Base-by-base conservation (phyloP, 2,113 vertebrate genomes). In the Coptodon rendalli region DNA sequence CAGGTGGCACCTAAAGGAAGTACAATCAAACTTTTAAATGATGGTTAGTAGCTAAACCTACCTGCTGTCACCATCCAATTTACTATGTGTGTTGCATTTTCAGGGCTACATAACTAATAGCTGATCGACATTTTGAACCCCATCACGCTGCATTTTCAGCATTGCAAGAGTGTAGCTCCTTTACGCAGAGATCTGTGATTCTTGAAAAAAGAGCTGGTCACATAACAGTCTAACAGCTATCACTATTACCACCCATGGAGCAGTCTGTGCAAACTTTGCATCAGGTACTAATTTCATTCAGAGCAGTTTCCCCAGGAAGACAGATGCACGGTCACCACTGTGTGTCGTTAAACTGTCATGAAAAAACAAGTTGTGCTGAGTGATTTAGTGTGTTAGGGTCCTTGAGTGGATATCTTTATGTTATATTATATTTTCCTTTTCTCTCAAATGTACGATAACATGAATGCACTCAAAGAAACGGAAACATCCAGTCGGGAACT, bases 331-430 rank as follows among this genome's bases (percentile, higher is more conserved):
- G 59, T 79, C 85, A 79, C 80, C 83, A 5, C 52, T 5, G 24
- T 9, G 7, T 56, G 61, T 56, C 31, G 7, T 88, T 86, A 90
- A 89, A 14, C 53, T 90, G 87, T 87, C 86, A 54, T 24, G 84
- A 85, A 93, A 90, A 91, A 87, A 80, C 29, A 16, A 71, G n/a
- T 34, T 29, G 40, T 53, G 16, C 45, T 2, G 52, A 48, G 54
- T 61, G 63, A 86, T 86, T 82, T 87, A 78, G 14, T 73, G 81
- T 22, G 43, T 83, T 56, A 29, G 34, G 5, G 43, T 24, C 59
- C 53, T 80, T 11, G 38, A 66, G 52, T 24, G 50, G 81, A 56
- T 45, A 52, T 78, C 27, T 31, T 78, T 34, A n/a, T 78, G 73
- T 52, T 48, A 34, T 84, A 3, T 73, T 13, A 34, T 50, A 52